phyloP scores from a whole-genome alignment of 1,140 invertebrate genomes.

The Drosophila seguyi region DNA sequence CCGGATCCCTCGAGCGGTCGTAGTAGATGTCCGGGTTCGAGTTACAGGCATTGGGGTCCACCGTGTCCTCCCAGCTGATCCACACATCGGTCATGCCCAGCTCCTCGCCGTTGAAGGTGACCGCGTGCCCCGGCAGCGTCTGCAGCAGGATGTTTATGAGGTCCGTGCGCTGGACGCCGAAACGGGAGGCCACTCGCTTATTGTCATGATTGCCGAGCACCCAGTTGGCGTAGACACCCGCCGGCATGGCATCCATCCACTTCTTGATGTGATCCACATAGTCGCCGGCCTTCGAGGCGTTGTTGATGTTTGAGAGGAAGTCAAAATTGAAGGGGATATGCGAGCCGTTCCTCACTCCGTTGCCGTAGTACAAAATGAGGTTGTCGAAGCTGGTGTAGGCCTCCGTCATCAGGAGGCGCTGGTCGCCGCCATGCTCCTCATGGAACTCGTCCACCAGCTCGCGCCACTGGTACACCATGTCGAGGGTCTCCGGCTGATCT shows the following conservation, averaged over 20 bases:
- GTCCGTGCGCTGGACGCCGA: constrained; percentile 89
- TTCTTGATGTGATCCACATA: constrained; percentile 86
- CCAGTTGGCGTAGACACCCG: constrained; percentile 87
- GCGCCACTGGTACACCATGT: constrained; percentile 88
- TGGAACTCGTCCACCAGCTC: constrained; percentile 87
- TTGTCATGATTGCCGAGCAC: constrained; percentile 89
- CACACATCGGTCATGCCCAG: constrained; percentile 90
- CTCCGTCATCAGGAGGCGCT: constrained; percentile 88
- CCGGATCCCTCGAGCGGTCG: constrained; percentile 86
- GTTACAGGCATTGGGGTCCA: constrained; percentile 76
- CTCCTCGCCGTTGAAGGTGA: constrained; percentile 93
- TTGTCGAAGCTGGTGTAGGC: constrained; percentile 87
- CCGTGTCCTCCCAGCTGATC: constrained; percentile 87
- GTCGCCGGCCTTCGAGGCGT: constrained; percentile 87
- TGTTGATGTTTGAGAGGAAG: constrained; percentile 86
- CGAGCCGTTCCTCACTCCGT: constrained; percentile 86
- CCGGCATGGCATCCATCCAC: constrained; percentile 87
- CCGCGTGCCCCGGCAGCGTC: constrained; percentile 88
- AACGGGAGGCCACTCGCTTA: constrained; percentile 88
- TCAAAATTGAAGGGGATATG: constrained; percentile 90
- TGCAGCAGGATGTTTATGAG: constrained; percentile 88
- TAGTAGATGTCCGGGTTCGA: constrained; percentile 77
- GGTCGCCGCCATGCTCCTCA: constrained; percentile 85
- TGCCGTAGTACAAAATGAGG: constrained; percentile 88
- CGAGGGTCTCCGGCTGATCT: constrained; percentile 87